A percentile compares a stretch with the other conserved stretches of the same genome.
Conservation (phyloP, 2,797 vertebrate species). For the Austrolebias charrua region DNA sequence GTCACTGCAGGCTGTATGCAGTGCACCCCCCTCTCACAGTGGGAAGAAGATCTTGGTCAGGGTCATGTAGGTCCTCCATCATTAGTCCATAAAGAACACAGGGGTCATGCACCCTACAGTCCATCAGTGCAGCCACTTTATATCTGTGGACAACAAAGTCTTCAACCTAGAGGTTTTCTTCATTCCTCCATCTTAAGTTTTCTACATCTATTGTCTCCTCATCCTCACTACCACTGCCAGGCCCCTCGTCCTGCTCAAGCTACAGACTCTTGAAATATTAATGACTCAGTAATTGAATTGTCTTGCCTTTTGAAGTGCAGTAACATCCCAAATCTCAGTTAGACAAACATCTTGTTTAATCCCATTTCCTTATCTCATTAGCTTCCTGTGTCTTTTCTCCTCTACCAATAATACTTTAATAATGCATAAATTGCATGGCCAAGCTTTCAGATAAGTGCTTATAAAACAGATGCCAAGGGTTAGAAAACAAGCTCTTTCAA, state of each 20-base stretch:
- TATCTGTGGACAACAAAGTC: slow-evolving; percentile 28
- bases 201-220: slow-evolving; percentile 27
- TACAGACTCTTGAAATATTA: slow-evolving; percentile 65
- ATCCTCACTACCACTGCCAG: slow-evolving; percentile 7
- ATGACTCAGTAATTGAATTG: slow-evolving; percentile 69
- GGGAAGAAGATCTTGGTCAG: slow-evolving; percentile 32
- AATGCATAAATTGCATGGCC: slow-evolving; percentile 56
- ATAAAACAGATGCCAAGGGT: slow-evolving; percentile 33
- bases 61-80: slow-evolving; percentile 61
- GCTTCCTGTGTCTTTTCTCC: slow-evolving; percentile 41
- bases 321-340: slow-evolving; percentile 72
- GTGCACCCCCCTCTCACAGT: slow-evolving; percentile 24
- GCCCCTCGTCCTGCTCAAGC: slow-evolving; percentile 19
- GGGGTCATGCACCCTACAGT: slow-evolving; percentile 54
- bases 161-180: slow-evolving; percentile 25
- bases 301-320: slow-evolving; percentile 54
- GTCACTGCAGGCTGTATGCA: slow-evolving; percentile 16
- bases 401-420: slow-evolving; percentile 58
- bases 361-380: slow-evolving; percentile 68
- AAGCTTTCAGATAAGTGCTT: slow-evolving; percentile 14
- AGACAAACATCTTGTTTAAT: slow-evolving; percentile 64
- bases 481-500: slow-evolving; percentile 19
- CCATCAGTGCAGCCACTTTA: slow-evolving; percentile 49
- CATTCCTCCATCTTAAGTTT: slow-evolving; percentile 10
- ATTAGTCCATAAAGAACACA: slow-evolving; percentile 53